A percentile compares a stretch with the other conserved stretches of the same genome.
Evolutionary conservation across 2,113 vertebrate species (phyloP).

Genomic region (Vimba vimba): DNA sequence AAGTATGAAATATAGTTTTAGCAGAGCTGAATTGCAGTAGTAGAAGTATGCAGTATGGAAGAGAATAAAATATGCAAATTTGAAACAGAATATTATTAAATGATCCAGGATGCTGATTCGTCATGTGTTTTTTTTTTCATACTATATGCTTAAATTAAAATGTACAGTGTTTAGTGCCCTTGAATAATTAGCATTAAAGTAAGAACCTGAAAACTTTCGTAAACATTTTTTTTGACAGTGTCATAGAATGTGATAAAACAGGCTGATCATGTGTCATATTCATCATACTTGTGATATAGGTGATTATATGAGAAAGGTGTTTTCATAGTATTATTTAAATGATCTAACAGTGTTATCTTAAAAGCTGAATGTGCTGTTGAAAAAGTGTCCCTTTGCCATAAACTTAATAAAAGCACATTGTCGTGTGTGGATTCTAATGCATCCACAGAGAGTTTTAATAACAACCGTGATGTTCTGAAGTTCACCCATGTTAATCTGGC

Average conservation of each 20-base stretch:
- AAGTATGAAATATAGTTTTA: background rate
- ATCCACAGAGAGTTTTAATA: background rate
- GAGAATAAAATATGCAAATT: background rate
- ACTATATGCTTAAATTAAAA: background rate
- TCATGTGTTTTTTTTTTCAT: background rate
- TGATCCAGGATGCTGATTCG: background rate
- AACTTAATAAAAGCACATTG: constrained; percentile 2
- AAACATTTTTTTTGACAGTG: background rate
- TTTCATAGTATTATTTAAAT: constrained; percentile 25
- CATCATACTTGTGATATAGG: background rate
- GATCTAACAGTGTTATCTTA: background rate
- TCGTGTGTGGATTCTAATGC: background rate
- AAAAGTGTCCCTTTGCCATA: background rate
- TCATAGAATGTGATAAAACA: constrained; percentile 1
- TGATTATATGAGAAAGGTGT: background rate
- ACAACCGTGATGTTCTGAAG: constrained; percentile 4
- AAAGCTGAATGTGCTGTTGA: background rate
- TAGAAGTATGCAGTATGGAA: background rate
- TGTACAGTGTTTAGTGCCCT: background rate
- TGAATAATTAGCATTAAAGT: background rate
- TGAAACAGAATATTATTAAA: background rate
- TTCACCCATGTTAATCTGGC: constrained; percentile 23
- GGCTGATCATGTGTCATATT: background rate
- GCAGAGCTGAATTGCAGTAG: background rate
- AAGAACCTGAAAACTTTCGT: background rate